Conservation (phyloP, 2,797 vertebrate genomes). For the Eurystomus glaucurus region DNA sequence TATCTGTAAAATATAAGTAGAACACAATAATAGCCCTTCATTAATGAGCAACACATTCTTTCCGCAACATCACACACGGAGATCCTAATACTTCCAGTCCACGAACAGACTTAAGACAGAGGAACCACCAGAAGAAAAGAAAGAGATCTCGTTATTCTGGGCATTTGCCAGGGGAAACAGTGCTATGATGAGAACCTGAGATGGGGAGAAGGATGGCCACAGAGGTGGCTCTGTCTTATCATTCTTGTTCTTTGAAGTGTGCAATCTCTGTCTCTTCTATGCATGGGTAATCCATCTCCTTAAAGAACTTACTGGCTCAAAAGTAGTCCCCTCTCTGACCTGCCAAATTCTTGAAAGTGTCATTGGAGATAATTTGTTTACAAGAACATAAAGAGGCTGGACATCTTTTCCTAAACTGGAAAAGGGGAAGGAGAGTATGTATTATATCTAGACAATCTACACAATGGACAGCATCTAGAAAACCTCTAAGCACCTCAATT, state of each 20-base stretch:
- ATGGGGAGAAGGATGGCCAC: background rate
- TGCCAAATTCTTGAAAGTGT: background rate
- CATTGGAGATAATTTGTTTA: background rate
- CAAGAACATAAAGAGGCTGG: background rate
- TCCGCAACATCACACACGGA: background rate
- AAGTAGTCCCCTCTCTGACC: background rate
- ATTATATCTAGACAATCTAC: background rate
- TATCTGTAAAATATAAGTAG: constrained; percentile 57
- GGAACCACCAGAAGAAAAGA: background rate
- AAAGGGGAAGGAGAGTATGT: background rate
- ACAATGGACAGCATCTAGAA: background rate
- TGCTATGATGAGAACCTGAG: background rate
- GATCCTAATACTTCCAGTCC: background rate
- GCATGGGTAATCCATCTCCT: background rate
- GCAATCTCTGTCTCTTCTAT: background rate
- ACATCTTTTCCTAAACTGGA: background rate
- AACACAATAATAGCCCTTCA: background rate
- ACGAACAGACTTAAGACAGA: background rate
- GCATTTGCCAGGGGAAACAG: background rate
- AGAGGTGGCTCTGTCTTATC: background rate
- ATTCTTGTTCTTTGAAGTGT: background rate
- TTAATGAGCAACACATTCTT: background rate
- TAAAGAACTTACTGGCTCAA: background rate
- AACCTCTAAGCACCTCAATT: background rate
- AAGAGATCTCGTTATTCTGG: background rate